These are phyloP conservation scores for Scaptodrosophila latifasciaeformis DNA, from an alignment of 2,888 invertebrate species.

Conservation along the genomic window DNA sequence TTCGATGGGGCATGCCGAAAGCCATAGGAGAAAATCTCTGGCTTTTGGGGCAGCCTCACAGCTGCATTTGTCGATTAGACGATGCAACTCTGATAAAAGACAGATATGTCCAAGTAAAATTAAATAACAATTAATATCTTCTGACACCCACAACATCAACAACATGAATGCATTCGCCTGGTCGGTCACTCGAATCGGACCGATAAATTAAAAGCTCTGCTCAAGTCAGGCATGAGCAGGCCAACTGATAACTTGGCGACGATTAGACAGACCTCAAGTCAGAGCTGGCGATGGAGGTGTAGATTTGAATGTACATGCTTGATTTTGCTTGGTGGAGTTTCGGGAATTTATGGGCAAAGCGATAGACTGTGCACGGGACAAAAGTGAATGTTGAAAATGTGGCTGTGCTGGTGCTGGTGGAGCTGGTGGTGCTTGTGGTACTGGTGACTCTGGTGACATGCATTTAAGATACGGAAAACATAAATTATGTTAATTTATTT, in stretches of 20 bases:
- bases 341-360: conserved; percentile 37
- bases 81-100: conserved; percentile 35
- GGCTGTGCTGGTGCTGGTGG: too few relatives aligned
- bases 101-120: conserved; percentile 36
- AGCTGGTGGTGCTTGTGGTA: too few relatives aligned
- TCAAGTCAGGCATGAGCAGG: conserved; percentile 1
- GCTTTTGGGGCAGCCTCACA: background rate
- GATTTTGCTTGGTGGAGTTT: background rate
- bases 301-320: conserved; percentile 38
- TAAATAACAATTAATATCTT: conserved; percentile 58
- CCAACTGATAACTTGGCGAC: conserved; percentile 39
- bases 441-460: conserved; percentile 43
- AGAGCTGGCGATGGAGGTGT: too few relatives aligned
- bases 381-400: conserved; percentile 63
- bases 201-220: conserved; percentile 48
- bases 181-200: conserved; percentile 8
- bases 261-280: conserved; percentile 43
- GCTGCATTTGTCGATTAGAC: background rate
- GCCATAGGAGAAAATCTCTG: background rate
- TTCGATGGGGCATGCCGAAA: conserved; percentile 11
- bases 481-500: conserved; percentile 62
- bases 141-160: conserved; percentile 2
- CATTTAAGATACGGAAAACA: conserved; percentile 61
- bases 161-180: conserved; percentile 27
- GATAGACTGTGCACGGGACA: conserved; percentile 38